phyloP scores from a whole-genome alignment of 2,113 vertebrate genomes.

The Limanda limanda region DNA sequence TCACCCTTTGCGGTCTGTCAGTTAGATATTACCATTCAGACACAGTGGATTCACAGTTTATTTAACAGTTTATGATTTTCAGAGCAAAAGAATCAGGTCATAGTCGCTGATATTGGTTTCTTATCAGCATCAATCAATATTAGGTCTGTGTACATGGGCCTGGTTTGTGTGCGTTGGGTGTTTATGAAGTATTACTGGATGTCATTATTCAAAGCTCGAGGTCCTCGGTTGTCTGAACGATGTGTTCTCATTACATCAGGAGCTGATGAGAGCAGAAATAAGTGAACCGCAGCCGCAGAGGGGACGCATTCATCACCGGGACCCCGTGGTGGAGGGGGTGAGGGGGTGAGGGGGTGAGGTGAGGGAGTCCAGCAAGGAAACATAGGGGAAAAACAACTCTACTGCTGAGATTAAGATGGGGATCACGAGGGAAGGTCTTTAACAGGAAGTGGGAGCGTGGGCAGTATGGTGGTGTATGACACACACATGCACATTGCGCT shows the following conservation, averaged over 20 bases:
- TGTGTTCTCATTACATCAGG: slow-evolving; percentile 51
- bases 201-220: slow-evolving; percentile 49
- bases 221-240: slow-evolving; percentile 29
- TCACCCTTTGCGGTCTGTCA: background rate
- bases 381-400: no score
- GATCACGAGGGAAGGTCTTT: background rate
- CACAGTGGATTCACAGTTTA: no score
- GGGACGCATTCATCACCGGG: slow-evolving; percentile 50
- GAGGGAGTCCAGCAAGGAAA: background rate
- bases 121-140: background rate
- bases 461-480: slow-evolving; percentile 1
- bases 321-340: background rate
- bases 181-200: slow-evolving; percentile 33
- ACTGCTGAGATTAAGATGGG: slow-evolving; percentile 25
- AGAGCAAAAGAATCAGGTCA: background rate
- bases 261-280: slow-evolving; percentile 60
- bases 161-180: slow-evolving; percentile 17
- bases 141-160: background rate
- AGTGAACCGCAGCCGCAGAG: slow-evolving; percentile 33
- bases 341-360: slow-evolving; percentile 4
- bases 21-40: no score
- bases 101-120: background rate
- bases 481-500: slow-evolving; percentile 4
- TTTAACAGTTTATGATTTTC: background rate
- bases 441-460: background rate